Evolutionary conservation across 1,140 invertebrate genomes (phyloP).

Genomic region (Epicauta chinensis): DNA sequence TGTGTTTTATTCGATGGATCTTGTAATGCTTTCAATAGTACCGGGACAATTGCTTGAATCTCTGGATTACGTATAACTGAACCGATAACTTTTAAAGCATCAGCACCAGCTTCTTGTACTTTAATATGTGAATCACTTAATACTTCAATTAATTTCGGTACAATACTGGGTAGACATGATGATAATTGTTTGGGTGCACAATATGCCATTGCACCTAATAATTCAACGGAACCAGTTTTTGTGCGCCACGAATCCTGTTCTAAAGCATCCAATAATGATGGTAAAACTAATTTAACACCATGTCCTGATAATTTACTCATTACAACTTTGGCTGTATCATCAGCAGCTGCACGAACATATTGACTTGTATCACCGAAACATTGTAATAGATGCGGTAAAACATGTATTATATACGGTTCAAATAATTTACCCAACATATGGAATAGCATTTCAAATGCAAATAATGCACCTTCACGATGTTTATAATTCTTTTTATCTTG

Average conservation of each 20-base stretch:
- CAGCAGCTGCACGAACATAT: conserved; percentile 85
- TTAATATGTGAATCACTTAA: conserved; percentile 96
- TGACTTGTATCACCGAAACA: conserved; percentile 95
- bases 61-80: conserved; percentile 98
- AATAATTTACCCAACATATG: conserved; percentile 91
- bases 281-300: conserved; percentile 93
- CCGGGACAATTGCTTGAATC: conserved; percentile 93
- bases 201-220: conserved; percentile 95
- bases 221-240: conserved; percentile 93
- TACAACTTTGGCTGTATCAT: conserved; percentile 90
- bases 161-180: conserved; percentile 94
- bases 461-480: conserved; percentile 89
- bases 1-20: conserved; percentile 96
- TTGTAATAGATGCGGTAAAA: conserved; percentile 87
- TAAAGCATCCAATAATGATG: conserved; percentile 83
- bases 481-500: conserved; percentile 96
- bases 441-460: conserved; percentile 97
- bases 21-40: conserved; percentile 86
- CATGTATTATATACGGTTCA: conserved; percentile 97
- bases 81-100: conserved; percentile 93
- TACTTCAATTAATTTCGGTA: conserved; percentile 97
- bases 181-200: conserved; percentile 98
- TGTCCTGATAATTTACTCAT: conserved; percentile 96
- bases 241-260: conserved; percentile 99
- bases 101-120: conserved; percentile 94